phyloP scores from a whole-genome alignment of 2,113 vertebrate genomes.

The Lophotis ruficrista region DNA sequence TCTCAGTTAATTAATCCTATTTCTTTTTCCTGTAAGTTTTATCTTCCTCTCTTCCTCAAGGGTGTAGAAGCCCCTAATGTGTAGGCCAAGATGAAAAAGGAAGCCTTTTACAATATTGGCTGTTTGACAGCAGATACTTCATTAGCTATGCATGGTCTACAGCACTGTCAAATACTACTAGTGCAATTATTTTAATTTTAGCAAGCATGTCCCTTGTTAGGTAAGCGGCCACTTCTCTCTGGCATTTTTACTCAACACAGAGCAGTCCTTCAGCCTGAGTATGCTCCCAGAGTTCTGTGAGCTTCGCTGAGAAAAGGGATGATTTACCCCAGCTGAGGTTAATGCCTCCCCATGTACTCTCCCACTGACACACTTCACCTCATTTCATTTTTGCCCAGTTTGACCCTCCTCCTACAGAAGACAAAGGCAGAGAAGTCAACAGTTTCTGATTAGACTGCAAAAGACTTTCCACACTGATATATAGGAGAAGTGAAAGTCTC shows the following conservation, averaged over 20 bases:
- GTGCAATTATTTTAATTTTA: background rate
- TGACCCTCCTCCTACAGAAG: background rate
- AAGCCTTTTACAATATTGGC: background rate
- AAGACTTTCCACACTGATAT: background rate
- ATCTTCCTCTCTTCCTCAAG: background rate
- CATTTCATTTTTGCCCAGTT: background rate
- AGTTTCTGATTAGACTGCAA: background rate
- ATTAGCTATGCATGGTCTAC: background rate
- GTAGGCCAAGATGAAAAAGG: background rate
- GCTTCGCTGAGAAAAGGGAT: background rate
- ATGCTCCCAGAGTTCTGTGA: background rate
- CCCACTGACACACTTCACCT: background rate
- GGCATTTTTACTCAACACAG: background rate
- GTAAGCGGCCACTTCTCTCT: background rate
- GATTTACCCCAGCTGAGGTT: background rate
- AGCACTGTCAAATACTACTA: background rate
- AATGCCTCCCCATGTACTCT: background rate
- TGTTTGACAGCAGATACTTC: background rate
- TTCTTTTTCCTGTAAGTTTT: background rate
- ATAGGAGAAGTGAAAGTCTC: slow-evolving; percentile 13
- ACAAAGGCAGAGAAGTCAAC: background rate
- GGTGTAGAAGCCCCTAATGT: background rate
- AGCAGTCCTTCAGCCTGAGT: background rate
- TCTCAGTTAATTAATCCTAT: background rate
- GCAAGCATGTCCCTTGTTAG: background rate